Evolutionary conservation across 2,888 invertebrate genomes (phyloP).

Genomic region (Pinctada fucata): DNA sequence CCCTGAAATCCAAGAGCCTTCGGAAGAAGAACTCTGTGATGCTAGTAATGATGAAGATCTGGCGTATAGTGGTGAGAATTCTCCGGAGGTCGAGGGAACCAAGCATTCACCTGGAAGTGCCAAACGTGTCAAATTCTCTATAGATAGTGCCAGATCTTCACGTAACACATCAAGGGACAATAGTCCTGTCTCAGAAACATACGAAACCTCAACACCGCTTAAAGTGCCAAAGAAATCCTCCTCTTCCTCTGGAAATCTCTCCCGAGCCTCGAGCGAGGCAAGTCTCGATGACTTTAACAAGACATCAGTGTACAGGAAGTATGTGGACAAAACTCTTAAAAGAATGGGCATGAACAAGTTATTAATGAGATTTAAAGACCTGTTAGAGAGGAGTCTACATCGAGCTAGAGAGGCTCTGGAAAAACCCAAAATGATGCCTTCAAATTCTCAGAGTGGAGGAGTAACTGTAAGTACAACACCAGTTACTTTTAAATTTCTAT

Average conservation of each 20-base stretch:
- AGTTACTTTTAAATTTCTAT: too few species aligned
- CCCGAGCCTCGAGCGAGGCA: constrained; percentile 68
- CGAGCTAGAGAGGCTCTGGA: constrained; percentile 72
- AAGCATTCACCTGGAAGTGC: constrained; percentile 28
- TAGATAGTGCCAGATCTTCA: constrained; percentile 52
- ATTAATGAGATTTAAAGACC: constrained; percentile 84
- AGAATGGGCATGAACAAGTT: constrained; percentile 90
- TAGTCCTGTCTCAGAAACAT: constrained; percentile 50
- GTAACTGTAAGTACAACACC: neutral
- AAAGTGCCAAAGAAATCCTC: constrained; percentile 38
- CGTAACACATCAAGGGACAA: constrained; percentile 50
- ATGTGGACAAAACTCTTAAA: constrained; percentile 91
- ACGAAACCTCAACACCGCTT: constrained; percentile 60
- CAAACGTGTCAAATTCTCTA: constrained; percentile 49
- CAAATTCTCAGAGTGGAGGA: neutral
- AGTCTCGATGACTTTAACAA: constrained; percentile 67
- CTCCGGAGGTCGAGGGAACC: constrained; percentile 12
- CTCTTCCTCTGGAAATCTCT: constrained; percentile 51
- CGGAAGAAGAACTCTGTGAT: constrained; percentile 39
- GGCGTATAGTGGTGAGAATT: constrained; percentile 33
- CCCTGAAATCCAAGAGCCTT: constrained; percentile 59
- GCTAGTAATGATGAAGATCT: constrained; percentile 43
- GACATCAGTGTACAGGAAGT: constrained; percentile 80
- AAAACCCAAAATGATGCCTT: constrained; percentile 43
- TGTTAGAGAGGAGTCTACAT: constrained; percentile 73